Evolutionary conservation across 2,888 invertebrate genomes (phyloP).

Genomic region (Tinea pellionella): DNA sequence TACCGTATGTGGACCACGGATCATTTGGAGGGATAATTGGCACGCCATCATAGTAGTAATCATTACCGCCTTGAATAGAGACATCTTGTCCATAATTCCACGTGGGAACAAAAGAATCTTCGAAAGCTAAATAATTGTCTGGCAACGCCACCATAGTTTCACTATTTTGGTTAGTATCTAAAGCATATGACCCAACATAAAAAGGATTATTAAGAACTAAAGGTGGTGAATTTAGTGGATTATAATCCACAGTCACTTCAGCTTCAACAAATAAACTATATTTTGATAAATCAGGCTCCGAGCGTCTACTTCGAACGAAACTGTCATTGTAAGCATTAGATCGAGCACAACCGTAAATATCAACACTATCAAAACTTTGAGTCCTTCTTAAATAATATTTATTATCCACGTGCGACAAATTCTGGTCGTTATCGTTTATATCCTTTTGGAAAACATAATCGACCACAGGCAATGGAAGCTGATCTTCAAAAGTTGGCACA

Average conservation of each 20-base stretch:
- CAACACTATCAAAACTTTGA: constrained; percentile 57
- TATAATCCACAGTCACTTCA: constrained; percentile 45
- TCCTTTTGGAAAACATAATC: background rate
- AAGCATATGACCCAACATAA: constrained; percentile 55
- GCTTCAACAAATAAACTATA: constrained; percentile 52
- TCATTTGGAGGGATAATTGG: constrained; percentile 54
- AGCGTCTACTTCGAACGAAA: constrained; percentile 38
- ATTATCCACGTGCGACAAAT: background rate
- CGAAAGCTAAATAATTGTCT: constrained; percentile 63
- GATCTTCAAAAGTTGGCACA: constrained; percentile 45
- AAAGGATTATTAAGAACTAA: constrained; percentile 63
- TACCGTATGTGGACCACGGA: constrained; percentile 54
- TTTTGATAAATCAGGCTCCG: constrained; percentile 60
- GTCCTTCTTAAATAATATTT: constrained; percentile 41
- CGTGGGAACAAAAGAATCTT: constrained; percentile 60
- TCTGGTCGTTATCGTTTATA: background rate
- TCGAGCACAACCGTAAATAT: constrained; percentile 37
- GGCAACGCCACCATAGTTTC: constrained; percentile 50
- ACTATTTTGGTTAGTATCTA: constrained; percentile 39
- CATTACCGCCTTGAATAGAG: constrained; percentile 35
- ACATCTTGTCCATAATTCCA: constrained; percentile 56
- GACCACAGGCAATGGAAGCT: background rate
- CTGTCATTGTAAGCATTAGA: constrained; percentile 32
- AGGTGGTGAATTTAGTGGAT: constrained; percentile 40
- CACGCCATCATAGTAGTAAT: constrained; percentile 45